Evolutionary conservation across 2,888 invertebrate species (phyloP).

Genomic region (Tillus elongatus): DNA sequence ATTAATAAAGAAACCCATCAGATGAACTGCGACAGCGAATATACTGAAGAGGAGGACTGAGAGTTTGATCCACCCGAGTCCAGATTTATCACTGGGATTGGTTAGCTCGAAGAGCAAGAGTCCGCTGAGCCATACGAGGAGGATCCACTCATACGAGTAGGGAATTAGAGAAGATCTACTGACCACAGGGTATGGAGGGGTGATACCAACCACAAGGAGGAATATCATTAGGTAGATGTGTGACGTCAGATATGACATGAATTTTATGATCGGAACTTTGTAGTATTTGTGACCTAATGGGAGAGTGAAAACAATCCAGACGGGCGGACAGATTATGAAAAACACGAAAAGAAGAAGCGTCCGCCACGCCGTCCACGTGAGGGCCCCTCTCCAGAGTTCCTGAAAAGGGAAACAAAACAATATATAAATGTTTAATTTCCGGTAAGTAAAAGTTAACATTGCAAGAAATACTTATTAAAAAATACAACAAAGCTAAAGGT

Average conservation of each 20-base stretch:
- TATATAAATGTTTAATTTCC: no score
- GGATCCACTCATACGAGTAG: slow-evolving; percentile 93
- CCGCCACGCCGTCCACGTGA: slow-evolving; percentile 94
- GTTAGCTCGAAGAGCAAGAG: slow-evolving; percentile 92
- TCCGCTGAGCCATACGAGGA: slow-evolving; percentile 91
- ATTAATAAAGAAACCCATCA: slow-evolving; percentile 62
- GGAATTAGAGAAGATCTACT: slow-evolving; percentile 72
- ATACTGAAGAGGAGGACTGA: slow-evolving; percentile 80
- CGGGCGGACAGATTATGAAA: slow-evolving; percentile 88
- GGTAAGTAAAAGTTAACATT: no score
- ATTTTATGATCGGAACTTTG: slow-evolving; percentile 98
- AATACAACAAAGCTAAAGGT: no score
- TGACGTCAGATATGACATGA: slow-evolving; percentile 98
- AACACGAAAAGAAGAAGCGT: slow-evolving; percentile 86
- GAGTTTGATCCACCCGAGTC: slow-evolving; percentile 88
- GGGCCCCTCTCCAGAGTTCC: slow-evolving; percentile 96
- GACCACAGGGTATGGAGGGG: slow-evolving; percentile 77
- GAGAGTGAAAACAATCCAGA: slow-evolving; percentile 92
- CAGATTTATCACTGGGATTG: slow-evolving; percentile 95
- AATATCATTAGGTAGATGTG: slow-evolving; percentile 96
- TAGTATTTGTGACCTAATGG: slow-evolving; percentile 92
- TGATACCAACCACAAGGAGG: slow-evolving; percentile 80
- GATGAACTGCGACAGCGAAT: slow-evolving; percentile 83
- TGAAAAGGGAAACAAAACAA: slow-evolving; percentile 41
- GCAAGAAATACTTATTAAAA: no score